These are phyloP conservation scores for Quiscalus mexicanus DNA, from an alignment of 2,113 vertebrate genomes.

Conservation along the genomic window DNA sequence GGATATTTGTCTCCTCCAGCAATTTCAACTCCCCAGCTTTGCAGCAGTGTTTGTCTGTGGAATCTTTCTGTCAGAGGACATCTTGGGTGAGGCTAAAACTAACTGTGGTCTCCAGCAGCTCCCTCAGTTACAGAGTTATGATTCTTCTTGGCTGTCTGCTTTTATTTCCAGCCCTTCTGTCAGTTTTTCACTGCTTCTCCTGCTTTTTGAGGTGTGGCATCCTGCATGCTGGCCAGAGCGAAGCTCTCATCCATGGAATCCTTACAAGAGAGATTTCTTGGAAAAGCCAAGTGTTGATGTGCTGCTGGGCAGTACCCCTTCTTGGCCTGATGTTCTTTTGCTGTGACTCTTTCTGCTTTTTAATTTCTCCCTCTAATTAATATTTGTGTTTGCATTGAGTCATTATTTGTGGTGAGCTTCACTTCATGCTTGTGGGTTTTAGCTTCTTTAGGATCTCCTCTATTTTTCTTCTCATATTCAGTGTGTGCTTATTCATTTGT, in stretches of 20 bases:
- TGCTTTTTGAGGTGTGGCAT: neutral
- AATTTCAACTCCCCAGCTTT: neutral
- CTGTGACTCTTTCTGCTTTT: neutral
- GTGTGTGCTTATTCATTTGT: neutral
- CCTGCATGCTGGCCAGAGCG: neutral
- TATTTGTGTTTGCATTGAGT: neutral
- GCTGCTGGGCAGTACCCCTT: neutral
- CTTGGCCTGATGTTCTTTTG: neutral
- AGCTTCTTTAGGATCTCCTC: neutral
- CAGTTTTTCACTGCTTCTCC: neutral
- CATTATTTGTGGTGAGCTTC: neutral
- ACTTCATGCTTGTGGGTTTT: neutral
- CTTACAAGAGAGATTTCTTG: neutral
- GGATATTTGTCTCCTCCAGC: neutral
- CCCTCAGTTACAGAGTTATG: neutral
- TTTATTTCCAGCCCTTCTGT: neutral
- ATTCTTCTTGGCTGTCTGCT: neutral
- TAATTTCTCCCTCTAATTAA: neutral
- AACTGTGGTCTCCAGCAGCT: neutral
- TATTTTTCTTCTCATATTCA: neutral
- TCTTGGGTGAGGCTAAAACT: neutral
- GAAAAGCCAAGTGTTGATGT: neutral
- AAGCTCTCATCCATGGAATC: neutral
- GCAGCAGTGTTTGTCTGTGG: neutral
- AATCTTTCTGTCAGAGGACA: neutral